phyloP scores from a whole-genome alignment of 2,113 vertebrate species.

The Xerus inauris region DNA sequence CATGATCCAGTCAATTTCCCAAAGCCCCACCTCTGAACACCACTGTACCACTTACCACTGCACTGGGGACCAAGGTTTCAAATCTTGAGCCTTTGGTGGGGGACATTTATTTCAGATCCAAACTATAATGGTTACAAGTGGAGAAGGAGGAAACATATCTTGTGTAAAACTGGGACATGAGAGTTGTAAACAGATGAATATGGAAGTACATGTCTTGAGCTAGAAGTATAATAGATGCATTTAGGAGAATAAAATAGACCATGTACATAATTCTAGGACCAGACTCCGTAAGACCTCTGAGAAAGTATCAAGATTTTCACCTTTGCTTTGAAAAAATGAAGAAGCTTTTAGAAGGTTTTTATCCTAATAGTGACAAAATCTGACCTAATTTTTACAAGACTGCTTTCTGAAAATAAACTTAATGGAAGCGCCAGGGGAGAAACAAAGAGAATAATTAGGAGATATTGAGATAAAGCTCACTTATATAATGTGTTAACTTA shows the following conservation, averaged over 20 bases:
- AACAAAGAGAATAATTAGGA: background rate
- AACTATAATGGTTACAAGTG: background rate
- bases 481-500: background rate
- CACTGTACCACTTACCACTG: no score
- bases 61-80: no score
- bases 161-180: background rate
- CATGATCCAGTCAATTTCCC: no score
- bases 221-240: background rate
- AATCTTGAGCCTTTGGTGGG: no score
- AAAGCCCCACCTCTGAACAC: no score
- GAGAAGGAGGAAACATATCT: background rate
- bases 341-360: background rate
- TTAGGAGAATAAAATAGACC: background rate
- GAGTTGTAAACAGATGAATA: background rate
- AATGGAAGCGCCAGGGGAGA: background rate
- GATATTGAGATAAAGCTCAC: background rate
- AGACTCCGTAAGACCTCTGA: background rate
- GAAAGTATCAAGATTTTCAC: background rate
- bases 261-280: background rate
- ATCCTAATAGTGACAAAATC: background rate
- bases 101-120: no score
- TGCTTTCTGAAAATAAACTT: background rate
- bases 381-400: background rate
- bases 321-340: background rate
- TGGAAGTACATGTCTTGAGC: no score